phyloP scores from a whole-genome alignment of 2,113 vertebrate genomes.

The Anseranas semipalmata region DNA sequence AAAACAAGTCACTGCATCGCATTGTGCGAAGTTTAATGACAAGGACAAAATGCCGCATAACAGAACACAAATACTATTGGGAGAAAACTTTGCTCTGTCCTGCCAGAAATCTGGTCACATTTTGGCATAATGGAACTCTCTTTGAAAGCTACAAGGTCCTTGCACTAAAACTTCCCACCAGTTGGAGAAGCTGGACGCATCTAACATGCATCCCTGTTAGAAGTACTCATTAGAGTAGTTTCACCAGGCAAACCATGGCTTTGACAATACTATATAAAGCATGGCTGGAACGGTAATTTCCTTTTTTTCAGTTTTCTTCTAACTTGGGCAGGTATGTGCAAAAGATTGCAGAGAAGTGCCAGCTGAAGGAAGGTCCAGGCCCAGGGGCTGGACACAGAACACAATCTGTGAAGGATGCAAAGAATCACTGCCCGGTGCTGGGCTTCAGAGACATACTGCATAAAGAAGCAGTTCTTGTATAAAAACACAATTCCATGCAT shows the following conservation, averaged over 20 bases:
- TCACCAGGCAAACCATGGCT: not conserved
- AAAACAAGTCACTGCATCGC: not conserved
- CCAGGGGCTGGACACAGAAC: not conserved
- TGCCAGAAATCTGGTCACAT: not conserved
- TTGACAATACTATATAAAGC: not conserved
- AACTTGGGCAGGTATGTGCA: not conserved
- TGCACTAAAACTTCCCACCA: not conserved
- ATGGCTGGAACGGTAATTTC: not conserved
- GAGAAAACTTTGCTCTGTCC: not conserved
- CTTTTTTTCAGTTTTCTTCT: not conserved
- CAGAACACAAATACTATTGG: not conserved
- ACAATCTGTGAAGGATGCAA: not conserved
- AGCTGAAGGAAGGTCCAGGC: not conserved
- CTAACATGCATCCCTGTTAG: not conserved
- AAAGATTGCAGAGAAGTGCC: not conserved
- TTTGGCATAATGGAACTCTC: not conserved
- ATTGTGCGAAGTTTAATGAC: not conserved
- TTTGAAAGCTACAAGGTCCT: not conserved
- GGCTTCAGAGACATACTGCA: not conserved
- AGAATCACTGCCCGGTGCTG: not conserved
- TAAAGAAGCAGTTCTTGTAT: not conserved
- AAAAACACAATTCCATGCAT: not conserved
- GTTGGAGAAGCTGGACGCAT: not conserved
- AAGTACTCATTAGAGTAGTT: not conserved
- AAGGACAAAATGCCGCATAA: rapidly evolving